Evolutionary conservation across 2,888 invertebrate genomes (phyloP).

Genomic region (Phorcus lineatus): DNA sequence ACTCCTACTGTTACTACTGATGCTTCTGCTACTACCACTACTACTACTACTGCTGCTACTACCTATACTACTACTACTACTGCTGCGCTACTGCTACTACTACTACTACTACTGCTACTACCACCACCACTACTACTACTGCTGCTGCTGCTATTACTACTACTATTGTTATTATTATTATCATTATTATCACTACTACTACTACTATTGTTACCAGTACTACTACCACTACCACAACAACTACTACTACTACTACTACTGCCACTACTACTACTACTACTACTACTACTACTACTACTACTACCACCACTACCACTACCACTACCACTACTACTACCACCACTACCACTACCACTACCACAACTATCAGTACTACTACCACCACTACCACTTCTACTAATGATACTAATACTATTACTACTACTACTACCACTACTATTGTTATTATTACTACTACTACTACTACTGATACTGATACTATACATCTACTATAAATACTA

Average conservation of each 20-base stretch:
- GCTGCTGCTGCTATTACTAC: constrained; percentile 15
- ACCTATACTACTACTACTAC: no score
- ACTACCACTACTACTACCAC: constrained; percentile 23
- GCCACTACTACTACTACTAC: constrained; percentile 32
- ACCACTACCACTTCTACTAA: constrained; percentile 1
- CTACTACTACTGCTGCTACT: no score
- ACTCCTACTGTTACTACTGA: no score
- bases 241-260: constrained; percentile 25
- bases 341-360: background rate
- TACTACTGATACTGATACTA: constrained; percentile 28
- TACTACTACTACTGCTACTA: constrained; percentile 26
- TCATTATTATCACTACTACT: background rate
- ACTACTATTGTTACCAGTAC: background rate
- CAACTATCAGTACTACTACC: background rate
- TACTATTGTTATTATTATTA: background rate
- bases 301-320: constrained; percentile 29
- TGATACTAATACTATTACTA: constrained; percentile 25
- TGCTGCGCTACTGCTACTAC: constrained; percentile 27
- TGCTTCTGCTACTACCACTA: no score
- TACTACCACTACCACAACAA: no score
- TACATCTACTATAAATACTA: constrained; percentile 27
- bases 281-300: constrained; percentile 35
- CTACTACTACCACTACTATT: constrained; percentile 26
- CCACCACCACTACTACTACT: constrained; percentile 27
- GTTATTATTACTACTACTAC: constrained; percentile 27